Evolutionary conservation across 2,888 invertebrate species (phyloP), one percentile per base, ranked within the genome.

Genomic region (Sipha maydis): DNA sequence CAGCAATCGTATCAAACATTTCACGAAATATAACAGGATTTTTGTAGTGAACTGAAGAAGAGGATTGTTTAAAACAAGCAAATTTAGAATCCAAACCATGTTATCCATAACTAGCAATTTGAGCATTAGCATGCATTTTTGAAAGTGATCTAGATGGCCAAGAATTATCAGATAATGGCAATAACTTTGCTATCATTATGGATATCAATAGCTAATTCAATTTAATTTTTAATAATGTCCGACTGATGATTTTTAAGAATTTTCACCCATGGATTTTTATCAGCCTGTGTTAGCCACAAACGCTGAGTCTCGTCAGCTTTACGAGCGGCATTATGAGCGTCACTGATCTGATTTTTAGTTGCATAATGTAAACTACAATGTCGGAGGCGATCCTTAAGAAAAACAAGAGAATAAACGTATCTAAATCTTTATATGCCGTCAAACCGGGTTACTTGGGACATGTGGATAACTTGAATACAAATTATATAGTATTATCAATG

Each of bases 231-330:
- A 56, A 84, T 56, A 85, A 85, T 78, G 78, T 89, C 85, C 28
- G 89, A 76, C 41, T 76, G 69, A 38, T 89, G 79, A 69, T 67
- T 71, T 78, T 85, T 85, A n/a, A 89, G 48, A 67, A 79, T 21
- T 31, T 89, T 89, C 48, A 85, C 0, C 89, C 79, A 89, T 67
- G 89, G 79, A 69, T 89, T 85, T 79, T 89, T 77, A 71, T 85
- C 38, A 61, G 85, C 79, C 71, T 89, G 85, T 69, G 77, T 28
- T 71, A 89, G 38, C 89, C 89, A 89, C 34, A 71, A 54, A 69
- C 19, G 3, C 14, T 83, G 38, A 73, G 28, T 83, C n/a, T 83
- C n/a, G 67, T 83, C 48, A 25, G 82, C 82, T 28, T 77, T 76
- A 28, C 38, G 21, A 61, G 83, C 83, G 28, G 77, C 83, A 31